Evolutionary conservation across 1,140 invertebrate genomes (phyloP), one percentile per base, ranked within the genome.

Genomic region (Tribolium castaneum): DNA sequence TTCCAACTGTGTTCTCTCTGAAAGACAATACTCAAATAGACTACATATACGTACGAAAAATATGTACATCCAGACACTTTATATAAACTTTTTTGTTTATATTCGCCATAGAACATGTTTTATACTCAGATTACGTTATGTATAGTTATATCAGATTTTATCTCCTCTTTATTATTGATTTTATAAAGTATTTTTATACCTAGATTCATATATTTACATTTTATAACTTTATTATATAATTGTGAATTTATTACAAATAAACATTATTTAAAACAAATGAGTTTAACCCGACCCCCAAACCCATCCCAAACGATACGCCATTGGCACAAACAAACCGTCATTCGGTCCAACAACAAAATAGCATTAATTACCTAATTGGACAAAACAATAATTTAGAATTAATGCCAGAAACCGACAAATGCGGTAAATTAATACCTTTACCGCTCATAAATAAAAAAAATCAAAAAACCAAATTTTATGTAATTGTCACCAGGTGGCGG

Each of bases 101-200:
- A 66, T 79, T 62, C 74, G 82, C 83, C 83, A 83, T 85, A 84
- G 81, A 81, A 76, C 74, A 81, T 80, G 76, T 80, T 78, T 82
- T 83, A 79, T 83, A 81, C 76, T 78, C 80, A 82, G 72, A 83
- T 82, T 82, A 84, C 80, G 84, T 86, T 85, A 85, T 86, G 84
- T 86, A 85, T 86, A 86, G 84, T 84, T 86, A 76, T 84, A 85
- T 80, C 82, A 85, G 83, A 84, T 85, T 85, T 85, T 85, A 86
- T 84, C 78, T 84, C 81, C 78, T 81, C 80, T 80, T 82, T 84
- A 83, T 82, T 85, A 83, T 85, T 83, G 83, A 84, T 84, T 85
- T 85, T 85, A 83, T 84, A 80, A 84, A 84, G 81, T 85, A 86
- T 84, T 84, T 84, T 84, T 83, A 83, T 86, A 84, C 82, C 76